A percentile compares a stretch with the other conserved stretches of the same genome.
These are phyloP conservation scores for Holotrichia oblita DNA, from an alignment of 1,140 invertebrate genomes.

Conservation along the genomic window DNA sequence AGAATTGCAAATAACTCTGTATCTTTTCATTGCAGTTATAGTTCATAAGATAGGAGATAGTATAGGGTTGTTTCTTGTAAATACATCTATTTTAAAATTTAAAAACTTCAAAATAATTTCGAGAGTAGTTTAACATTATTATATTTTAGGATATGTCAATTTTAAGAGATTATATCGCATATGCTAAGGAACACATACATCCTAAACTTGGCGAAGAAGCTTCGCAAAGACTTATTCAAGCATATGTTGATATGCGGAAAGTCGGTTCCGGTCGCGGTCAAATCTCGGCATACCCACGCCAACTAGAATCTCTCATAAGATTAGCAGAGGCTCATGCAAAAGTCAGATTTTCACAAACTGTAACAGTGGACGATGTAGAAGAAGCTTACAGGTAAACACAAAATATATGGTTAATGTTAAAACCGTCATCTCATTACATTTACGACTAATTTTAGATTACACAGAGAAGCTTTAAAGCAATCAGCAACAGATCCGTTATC, in stretches of 20 bases:
- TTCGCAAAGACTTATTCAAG: conserved; percentile 87
- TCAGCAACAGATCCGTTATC: conserved; percentile 96
- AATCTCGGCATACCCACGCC: conserved; percentile 97
- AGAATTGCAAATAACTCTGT: too few relatives aligned
- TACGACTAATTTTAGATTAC: conserved; percentile 71
- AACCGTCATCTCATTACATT: not conserved
- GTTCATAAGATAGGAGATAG: too few relatives aligned
- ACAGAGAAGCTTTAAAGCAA: conserved; percentile 97
- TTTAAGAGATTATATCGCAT: conserved; percentile 95
- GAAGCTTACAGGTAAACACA: conserved; percentile 86
- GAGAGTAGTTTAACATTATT: too few relatives aligned
- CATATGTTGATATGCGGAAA: conserved; percentile 96
- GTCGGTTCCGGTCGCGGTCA: conserved; percentile 91
- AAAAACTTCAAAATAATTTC: too few relatives aligned
- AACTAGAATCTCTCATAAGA: conserved; percentile 96
- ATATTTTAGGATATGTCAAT: conserved; percentile 81
- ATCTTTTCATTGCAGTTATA: too few relatives aligned
- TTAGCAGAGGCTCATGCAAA: conserved; percentile 97
- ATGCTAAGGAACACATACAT: conserved; percentile 89
- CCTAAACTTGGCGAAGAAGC: conserved; percentile 92
- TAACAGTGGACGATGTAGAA: conserved; percentile 91
- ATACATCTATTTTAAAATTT: not conserved
- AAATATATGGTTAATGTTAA: not conserved
- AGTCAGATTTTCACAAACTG: conserved; percentile 83
- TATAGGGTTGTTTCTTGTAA: too few relatives aligned